phyloP scores from a whole-genome alignment of 2,797 vertebrate genomes.

The Artibeus jamaicensis region DNA sequence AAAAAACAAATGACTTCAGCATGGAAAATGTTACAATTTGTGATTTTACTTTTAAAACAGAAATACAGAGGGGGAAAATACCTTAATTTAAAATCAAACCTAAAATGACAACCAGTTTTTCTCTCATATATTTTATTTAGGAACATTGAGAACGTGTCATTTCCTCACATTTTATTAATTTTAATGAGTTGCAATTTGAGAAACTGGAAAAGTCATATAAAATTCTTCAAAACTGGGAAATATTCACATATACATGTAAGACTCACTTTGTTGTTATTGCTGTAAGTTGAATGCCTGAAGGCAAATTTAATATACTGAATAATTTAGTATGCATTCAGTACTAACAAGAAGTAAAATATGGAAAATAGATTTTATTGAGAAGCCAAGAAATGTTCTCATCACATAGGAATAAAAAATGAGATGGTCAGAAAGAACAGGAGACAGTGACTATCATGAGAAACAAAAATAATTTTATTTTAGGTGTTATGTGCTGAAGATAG shows the following conservation, averaged over 20 bases:
- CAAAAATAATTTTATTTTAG: not conserved
- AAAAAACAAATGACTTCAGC: constrained; percentile 31
- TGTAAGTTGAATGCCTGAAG: not conserved
- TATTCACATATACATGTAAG: not conserved
- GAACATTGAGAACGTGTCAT: not conserved
- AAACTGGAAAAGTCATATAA: not conserved
- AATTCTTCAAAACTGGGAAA: not conserved
- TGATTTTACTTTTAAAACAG: constrained; percentile 53
- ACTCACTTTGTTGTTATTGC: not conserved
- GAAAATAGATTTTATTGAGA: not conserved
- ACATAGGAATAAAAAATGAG: not conserved
- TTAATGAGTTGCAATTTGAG: constrained; percentile 12
- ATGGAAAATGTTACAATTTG: constrained; percentile 15
- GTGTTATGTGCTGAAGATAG: not conserved
- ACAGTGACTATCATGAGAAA: not conserved
- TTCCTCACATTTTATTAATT: constrained; percentile 8
- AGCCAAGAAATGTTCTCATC: not conserved
- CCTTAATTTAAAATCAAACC: constrained; percentile 45
- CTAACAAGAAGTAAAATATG: not conserved
- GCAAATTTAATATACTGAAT: not conserved
- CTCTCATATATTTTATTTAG: constrained; percentile 12
- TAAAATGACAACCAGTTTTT: not conserved
- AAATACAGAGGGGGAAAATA: not conserved
- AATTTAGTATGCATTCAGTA: not conserved
- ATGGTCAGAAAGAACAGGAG: not conserved